Evolutionary conservation across 2,888 invertebrate species (phyloP).

Genomic region (Malachius bipustulatus): DNA sequence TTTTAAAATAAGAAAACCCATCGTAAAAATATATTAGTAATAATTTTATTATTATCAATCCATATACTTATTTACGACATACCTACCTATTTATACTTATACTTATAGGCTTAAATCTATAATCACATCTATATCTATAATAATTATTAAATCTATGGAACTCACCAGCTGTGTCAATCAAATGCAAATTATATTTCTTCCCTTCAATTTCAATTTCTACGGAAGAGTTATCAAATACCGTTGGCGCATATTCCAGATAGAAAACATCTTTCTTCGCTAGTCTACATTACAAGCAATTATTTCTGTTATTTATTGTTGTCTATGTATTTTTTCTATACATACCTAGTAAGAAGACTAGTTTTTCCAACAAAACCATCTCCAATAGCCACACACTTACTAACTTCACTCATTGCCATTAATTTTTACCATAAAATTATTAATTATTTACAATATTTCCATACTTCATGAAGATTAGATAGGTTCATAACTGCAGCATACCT

Average conservation of each 20-base stretch:
- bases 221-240: constrained; percentile 18
- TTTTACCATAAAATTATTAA: no score
- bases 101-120: no score
- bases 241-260: constrained; percentile 14
- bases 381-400: constrained; percentile 18
- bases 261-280: constrained; percentile 9
- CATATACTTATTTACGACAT: no score
- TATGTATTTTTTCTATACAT: constrained; percentile 3
- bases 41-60: no score
- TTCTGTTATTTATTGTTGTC: neutral
- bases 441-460: no score
- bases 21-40: no score
- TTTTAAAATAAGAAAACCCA: no score
- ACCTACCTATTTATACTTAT: no score
- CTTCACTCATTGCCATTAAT: constrained; percentile 6
- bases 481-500: no score
- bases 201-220: constrained; percentile 10
- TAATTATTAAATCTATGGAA: no score
- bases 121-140: no score
- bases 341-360: constrained; percentile 18
- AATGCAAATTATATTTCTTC: constrained; percentile 13
- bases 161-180: constrained; percentile 19
- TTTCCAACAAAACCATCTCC: constrained; percentile 21
- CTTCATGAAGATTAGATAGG: no score
- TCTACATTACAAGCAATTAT: constrained; percentile 6